These are phyloP conservation scores for Pachycephus smyrnensis DNA, from an alignment of 2,888 invertebrate genomes.

Conservation along the genomic window DNA sequence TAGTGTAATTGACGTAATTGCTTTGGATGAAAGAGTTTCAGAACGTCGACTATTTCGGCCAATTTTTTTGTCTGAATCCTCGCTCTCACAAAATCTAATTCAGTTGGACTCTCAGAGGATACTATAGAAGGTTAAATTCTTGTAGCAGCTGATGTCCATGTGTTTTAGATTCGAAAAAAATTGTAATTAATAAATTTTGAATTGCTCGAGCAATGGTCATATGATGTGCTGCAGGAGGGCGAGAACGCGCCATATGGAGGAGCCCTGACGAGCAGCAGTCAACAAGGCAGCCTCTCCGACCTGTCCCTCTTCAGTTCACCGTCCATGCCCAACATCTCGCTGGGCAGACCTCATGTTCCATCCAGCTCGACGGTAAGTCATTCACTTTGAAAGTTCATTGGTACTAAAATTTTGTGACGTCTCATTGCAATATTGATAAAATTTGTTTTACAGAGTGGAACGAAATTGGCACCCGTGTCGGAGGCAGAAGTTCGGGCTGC, in stretches of 20 bases:
- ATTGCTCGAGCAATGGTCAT: neutral
- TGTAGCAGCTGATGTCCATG: neutral
- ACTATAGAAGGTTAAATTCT: neutral
- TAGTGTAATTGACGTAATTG: neutral
- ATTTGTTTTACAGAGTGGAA: constrained; percentile 61
- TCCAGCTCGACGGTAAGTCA: constrained; percentile 62
- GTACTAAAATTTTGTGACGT: neutral
- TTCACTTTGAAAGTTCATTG: neutral
- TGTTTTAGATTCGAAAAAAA: neutral
- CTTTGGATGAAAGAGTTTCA: neutral
- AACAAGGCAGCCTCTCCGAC: constrained; percentile 78
- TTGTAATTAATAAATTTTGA: neutral
- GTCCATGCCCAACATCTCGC: constrained; percentile 96
- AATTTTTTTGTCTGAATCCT: neutral
- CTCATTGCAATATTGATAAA: neutral
- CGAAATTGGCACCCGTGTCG: constrained; percentile 73
- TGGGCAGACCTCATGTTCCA: constrained; percentile 82
- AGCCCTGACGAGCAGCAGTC: constrained; percentile 70
- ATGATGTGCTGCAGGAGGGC: constrained; percentile 71
- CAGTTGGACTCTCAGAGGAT: neutral
- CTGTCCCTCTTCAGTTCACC: constrained; percentile 91
- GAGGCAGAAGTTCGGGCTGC: constrained; percentile 85
- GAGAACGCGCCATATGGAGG: constrained; percentile 76
- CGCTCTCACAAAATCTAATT: neutral
- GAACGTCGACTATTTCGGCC: neutral